A percentile compares a stretch with the other conserved stretches of the same genome.
phyloP scores from a whole-genome alignment of 92 coral and sea anemone species.

The Paragorgia papillata region DNA sequence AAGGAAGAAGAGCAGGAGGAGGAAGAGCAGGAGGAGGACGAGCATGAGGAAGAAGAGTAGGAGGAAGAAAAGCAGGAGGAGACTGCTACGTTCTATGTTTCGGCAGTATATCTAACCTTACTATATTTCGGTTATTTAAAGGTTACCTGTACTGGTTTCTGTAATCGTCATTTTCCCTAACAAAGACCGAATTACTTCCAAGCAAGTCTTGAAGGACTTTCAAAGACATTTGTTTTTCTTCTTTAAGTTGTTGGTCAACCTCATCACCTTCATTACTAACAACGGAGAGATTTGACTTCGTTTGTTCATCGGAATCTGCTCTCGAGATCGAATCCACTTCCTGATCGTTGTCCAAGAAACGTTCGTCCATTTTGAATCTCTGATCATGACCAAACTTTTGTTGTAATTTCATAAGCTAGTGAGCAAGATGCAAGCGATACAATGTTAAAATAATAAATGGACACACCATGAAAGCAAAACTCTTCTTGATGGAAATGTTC shows the following conservation, averaged over 20 bases:
- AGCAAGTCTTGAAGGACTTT: slow-evolving; percentile 78
- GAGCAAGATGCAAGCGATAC: slow-evolving; percentile 13
- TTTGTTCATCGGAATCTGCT: not conserved
- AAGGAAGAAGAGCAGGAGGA: too few species aligned
- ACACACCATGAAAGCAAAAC: not conserved
- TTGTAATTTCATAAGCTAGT: slow-evolving; percentile 85
- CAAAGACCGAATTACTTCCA: slow-evolving; percentile 46
- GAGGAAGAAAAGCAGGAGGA: too few species aligned
- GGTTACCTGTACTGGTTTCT: slow-evolving; percentile 42
- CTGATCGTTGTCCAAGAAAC: slow-evolving; percentile 84
- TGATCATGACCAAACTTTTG: slow-evolving; percentile 80
- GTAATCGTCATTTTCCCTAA: slow-evolving; percentile 19
- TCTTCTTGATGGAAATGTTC: not conserved
- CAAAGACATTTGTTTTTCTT: slow-evolving; percentile 75
- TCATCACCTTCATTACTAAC: slow-evolving; percentile 57
- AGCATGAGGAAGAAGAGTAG: too few species aligned
- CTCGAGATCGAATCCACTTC: slow-evolving; percentile 38
- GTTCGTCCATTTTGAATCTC: slow-evolving; percentile 80
- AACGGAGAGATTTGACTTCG: not conserved
- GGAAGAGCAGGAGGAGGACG: too few species aligned
- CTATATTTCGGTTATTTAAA: too few species aligned
- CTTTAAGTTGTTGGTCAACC: slow-evolving; percentile 56
- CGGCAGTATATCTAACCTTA: too few species aligned
- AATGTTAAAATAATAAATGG: not conserved
- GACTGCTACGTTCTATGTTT: too few species aligned